phyloP scores from a whole-genome alignment of 2,113 vertebrate genomes.

The Hiodon tergisus region DNA sequence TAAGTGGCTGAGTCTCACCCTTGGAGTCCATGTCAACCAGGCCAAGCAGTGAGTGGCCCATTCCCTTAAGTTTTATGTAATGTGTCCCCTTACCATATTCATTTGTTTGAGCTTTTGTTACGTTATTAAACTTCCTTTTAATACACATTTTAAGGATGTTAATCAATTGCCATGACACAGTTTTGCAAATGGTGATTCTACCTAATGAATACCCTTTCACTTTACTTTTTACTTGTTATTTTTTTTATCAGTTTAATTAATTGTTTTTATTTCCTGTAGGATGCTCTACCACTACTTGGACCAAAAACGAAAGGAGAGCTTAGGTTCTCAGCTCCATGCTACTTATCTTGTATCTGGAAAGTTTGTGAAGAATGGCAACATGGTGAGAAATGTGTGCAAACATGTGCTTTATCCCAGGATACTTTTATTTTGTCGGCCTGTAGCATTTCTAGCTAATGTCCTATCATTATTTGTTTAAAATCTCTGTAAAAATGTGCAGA shows the following conservation, averaged over 20 bases:
- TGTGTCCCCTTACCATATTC: too few relatives aligned
- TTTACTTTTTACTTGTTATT: not conserved
- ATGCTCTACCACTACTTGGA: slow-evolving; percentile 94
- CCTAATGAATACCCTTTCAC: not conserved
- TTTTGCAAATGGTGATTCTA: not conserved
- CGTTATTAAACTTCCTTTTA: not conserved
- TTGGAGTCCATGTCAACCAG: slow-evolving; percentile 86
- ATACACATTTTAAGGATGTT: not conserved
- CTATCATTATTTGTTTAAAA: too few relatives aligned
- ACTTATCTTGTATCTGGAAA: slow-evolving; percentile 87
- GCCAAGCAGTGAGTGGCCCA: slow-evolving; percentile 81
- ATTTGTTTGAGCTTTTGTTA: not conserved
- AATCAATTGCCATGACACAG: not conserved
- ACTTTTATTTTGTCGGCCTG: too few relatives aligned
- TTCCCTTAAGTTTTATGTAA: not conserved
- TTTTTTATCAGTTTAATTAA: not conserved
- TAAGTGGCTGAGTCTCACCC: slow-evolving; percentile 91
- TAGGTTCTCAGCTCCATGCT: slow-evolving; percentile 75
- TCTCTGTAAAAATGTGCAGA: too few relatives aligned
- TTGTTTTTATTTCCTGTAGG: slow-evolving; percentile 49
- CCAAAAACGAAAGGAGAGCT: slow-evolving; percentile 83
- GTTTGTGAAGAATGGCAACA: slow-evolving; percentile 68
- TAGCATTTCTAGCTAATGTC: too few relatives aligned
- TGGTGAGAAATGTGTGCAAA: slow-evolving; percentile 55
- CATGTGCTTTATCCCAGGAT: too few relatives aligned